phyloP scores from a whole-genome alignment of 2,888 invertebrate genomes.

The Meloe dianella region DNA sequence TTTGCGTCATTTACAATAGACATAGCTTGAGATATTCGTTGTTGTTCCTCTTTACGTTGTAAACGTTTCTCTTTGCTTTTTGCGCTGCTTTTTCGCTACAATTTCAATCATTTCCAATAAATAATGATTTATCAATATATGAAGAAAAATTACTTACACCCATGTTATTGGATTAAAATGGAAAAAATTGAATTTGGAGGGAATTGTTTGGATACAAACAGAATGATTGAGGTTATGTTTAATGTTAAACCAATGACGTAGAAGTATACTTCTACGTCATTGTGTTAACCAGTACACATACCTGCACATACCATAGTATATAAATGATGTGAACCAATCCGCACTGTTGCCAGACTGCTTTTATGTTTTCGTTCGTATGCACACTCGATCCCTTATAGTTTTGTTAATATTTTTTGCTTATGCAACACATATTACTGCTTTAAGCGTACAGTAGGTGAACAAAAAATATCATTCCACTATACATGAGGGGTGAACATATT shows the following conservation, averaged over 20 bases:
- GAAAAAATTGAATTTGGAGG: conserved; percentile 2
- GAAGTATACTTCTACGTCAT: too few species aligned
- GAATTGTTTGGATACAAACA: neutral
- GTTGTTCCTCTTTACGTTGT: conserved; percentile 67
- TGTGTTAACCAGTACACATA: too few species aligned
- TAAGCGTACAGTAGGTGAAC: too few species aligned
- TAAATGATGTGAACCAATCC: too few species aligned
- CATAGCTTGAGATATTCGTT: conserved; percentile 67
- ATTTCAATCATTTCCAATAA: conserved; percentile 11
- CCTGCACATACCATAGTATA: too few species aligned
- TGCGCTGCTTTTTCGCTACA: conserved; percentile 63
- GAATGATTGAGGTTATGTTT: neutral
- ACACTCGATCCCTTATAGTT: too few species aligned
- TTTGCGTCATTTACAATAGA: conserved; percentile 68
- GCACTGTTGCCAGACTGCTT: too few species aligned
- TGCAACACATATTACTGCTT: too few species aligned
- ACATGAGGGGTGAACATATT: too few species aligned
- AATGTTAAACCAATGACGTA: neutral
- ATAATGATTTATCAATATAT: neutral
- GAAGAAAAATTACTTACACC: neutral
- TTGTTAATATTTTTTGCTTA: too few species aligned
- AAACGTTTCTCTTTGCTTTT: conserved; percentile 69
- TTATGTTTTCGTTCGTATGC: too few species aligned
- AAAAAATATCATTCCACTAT: too few species aligned
- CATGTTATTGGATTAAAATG: neutral